phyloP scores from a whole-genome alignment of 30 jellyfish, hydroid and myxozoan species.

The Sanderia malayensis region DNA sequence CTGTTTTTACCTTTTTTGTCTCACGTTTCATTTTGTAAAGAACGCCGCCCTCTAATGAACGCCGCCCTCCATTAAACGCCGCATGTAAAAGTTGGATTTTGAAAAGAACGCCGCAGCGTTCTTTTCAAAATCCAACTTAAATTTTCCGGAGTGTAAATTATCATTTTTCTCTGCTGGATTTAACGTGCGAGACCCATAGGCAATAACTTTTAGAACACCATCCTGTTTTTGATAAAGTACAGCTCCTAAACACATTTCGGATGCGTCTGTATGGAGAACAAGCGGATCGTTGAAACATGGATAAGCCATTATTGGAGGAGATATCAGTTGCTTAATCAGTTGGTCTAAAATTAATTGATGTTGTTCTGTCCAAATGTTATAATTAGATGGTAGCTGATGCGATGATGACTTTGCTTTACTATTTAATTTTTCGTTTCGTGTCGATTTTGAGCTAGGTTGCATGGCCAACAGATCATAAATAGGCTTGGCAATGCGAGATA shows the following conservation, averaged over 20 bases:
- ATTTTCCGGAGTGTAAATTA: not conserved
- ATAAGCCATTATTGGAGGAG: slow-evolving; percentile 41
- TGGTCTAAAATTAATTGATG: slow-evolving; percentile 4
- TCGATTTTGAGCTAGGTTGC: not conserved
- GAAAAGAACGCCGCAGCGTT: too few relatives aligned
- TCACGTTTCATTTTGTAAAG: too few relatives aligned
- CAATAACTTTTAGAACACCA: slow-evolving; percentile 30
- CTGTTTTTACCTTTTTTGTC: too few relatives aligned
- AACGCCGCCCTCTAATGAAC: too few relatives aligned
- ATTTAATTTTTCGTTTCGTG: too few relatives aligned
- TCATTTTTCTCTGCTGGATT: slow-evolving; percentile 21
- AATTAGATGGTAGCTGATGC: too few relatives aligned
- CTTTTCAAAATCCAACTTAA: too few relatives aligned
- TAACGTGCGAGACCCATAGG: slow-evolving; percentile 43
- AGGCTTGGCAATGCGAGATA: slow-evolving; percentile 36
- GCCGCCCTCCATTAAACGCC: too few relatives aligned
- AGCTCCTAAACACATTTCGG: slow-evolving; percentile 43
- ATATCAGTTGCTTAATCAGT: slow-evolving; percentile 23
- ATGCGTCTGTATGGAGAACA: slow-evolving; percentile 42
- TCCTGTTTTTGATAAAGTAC: slow-evolving; percentile 42
- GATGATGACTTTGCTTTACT: not conserved
- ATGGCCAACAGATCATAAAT: slow-evolving; percentile 5
- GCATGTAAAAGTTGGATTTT: too few relatives aligned
- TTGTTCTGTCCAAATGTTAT: slow-evolving; percentile 18
- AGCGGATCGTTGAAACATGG: slow-evolving; percentile 29